Evolutionary conservation across 2,113 vertebrate genomes (phyloP).

Genomic region (Gallinago media): DNA sequence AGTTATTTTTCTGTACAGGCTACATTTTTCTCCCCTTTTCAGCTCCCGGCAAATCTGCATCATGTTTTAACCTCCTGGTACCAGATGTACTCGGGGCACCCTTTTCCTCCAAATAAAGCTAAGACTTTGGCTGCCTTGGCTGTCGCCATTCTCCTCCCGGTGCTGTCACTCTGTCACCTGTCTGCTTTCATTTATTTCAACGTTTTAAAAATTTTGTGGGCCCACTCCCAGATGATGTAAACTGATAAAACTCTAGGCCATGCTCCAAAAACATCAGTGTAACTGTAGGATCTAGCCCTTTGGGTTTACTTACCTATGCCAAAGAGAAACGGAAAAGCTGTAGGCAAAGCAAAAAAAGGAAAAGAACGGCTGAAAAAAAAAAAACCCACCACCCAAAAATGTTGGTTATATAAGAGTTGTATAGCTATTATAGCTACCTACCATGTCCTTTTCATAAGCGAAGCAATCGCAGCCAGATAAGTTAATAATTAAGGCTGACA

Average conservation of each 20-base stretch:
- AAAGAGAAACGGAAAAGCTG: background rate
- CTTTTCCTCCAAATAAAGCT: slow-evolving; percentile 40
- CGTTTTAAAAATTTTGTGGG: background rate
- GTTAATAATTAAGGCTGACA: slow-evolving; percentile 54
- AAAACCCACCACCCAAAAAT: background rate
- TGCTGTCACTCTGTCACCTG: slow-evolving; percentile 23
- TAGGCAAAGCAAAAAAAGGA: background rate
- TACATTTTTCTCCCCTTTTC: background rate
- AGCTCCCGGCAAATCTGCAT: background rate
- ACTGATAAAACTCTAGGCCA: background rate
- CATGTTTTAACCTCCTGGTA: background rate
- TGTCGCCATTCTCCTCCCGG: background rate
- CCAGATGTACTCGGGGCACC: background rate
- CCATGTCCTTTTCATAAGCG: background rate
- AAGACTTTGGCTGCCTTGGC: background rate
- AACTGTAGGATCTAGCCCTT: background rate
- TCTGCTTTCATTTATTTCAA: slow-evolving; percentile 43
- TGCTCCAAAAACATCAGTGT: slow-evolving; percentile 33
- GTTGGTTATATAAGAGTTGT: background rate
- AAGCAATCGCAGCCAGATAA: background rate
- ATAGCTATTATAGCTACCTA: background rate
- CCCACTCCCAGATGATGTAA: background rate
- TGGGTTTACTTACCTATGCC: background rate
- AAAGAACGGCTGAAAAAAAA: background rate
- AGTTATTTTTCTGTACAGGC: background rate